Percentiles rank a stretch among this genome's conserved stretches.
Evolutionary conservation across 92 coral and sea anemone species (phyloP).

Genomic region (Porites divaricata): DNA sequence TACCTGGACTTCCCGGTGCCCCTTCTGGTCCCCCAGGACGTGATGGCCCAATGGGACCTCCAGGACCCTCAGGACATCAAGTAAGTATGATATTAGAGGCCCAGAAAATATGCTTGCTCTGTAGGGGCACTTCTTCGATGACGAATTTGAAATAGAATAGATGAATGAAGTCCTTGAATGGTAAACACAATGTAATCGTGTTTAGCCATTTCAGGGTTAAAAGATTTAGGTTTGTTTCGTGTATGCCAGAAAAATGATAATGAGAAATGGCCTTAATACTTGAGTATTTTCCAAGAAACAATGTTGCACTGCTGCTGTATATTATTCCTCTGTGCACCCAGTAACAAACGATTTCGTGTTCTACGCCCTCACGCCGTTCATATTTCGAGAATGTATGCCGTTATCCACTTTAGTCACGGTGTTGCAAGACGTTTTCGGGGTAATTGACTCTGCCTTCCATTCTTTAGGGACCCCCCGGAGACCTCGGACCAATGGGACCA

Average conservation of each 20-base stretch:
- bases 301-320: too few species aligned
- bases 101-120: background rate
- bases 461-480: slow-evolving; percentile 94
- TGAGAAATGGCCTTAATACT: too few species aligned
- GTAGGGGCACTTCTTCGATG: background rate
- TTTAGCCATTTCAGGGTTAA: too few species aligned
- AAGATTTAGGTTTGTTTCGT: too few species aligned
- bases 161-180: too few species aligned
- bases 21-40: slow-evolving; percentile 98
- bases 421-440: too few species aligned
- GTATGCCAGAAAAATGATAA: too few species aligned
- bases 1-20: slow-evolving; percentile 98
- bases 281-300: too few species aligned
- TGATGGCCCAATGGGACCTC: slow-evolving; percentile 99
- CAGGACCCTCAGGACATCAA: slow-evolving; percentile 98
- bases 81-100: slow-evolving; percentile 1
- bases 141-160: background rate
- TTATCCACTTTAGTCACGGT: too few species aligned
- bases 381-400: background rate
- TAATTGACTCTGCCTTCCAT: background rate
- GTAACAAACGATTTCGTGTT: too few species aligned
- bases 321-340: too few species aligned
- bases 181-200: too few species aligned
- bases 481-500: slow-evolving; percentile 96
- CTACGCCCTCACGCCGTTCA: background rate